Evolutionary conservation across 2,797 vertebrate species (phyloP).

Genomic region (Oophaga sylvatica): DNA sequence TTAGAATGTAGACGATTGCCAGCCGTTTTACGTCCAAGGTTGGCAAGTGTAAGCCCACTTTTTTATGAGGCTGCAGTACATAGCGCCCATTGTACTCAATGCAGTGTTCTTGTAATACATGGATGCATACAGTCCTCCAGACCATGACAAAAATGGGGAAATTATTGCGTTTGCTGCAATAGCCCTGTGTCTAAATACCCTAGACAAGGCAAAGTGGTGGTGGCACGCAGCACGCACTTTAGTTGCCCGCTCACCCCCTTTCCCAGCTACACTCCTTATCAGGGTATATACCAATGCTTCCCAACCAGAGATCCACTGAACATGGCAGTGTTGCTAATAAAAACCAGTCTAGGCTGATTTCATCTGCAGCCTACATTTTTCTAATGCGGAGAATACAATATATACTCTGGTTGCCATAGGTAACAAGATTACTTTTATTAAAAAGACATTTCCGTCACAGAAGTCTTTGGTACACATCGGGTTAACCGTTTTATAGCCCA

Average conservation of each 20-base stretch:
- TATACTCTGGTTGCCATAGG: background rate
- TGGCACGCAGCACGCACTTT: no score
- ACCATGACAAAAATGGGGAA: background rate
- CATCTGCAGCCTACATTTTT: background rate
- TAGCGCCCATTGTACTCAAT: background rate
- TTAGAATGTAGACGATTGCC: no score
- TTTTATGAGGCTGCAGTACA: background rate
- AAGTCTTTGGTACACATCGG: background rate
- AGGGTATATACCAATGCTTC: background rate
- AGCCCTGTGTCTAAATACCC: no score
- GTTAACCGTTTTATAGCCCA: constrained; percentile 7
- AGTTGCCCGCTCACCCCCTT: no score
- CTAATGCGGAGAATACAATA: background rate
- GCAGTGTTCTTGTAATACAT: no score
- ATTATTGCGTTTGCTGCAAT: no score
- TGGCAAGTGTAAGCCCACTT: no score
- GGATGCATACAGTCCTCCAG: background rate
- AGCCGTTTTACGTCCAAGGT: no score
- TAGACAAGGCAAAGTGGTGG: no score
- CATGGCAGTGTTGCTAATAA: background rate
- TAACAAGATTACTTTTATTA: background rate
- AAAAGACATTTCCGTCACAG: background rate
- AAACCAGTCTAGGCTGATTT: background rate
- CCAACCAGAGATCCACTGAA: background rate
- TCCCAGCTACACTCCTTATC: no score